A percentile compares a stretch with the other conserved stretches of the same genome.
These are phyloP conservation scores for Brassicogethes aeneus DNA, from an alignment of 2,888 invertebrate species.

Conservation along the genomic window DNA sequence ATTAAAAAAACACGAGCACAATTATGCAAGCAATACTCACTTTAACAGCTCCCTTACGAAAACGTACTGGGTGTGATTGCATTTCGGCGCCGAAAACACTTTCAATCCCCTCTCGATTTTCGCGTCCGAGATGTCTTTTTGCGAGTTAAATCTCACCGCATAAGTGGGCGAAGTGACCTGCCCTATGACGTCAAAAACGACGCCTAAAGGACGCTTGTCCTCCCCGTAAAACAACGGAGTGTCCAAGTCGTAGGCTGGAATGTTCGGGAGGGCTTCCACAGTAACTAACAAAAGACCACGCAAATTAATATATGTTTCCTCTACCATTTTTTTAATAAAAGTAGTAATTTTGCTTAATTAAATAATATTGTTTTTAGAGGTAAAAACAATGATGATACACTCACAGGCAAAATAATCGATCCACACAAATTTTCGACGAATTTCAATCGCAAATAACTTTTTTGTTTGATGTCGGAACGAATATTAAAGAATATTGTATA, in stretches of 20 bases:
- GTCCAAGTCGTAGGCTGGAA: conserved; percentile 76
- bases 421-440: too few species aligned
- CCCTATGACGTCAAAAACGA: conserved; percentile 88
- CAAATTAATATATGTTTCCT: too few species aligned
- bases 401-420: too few species aligned
- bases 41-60: conserved; percentile 63
- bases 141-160: conserved; percentile 80
- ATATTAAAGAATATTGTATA: too few species aligned
- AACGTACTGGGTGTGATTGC: conserved; percentile 65
- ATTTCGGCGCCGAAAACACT: conserved; percentile 78
- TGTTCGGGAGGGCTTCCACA: conserved; percentile 60
- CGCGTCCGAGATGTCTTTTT: conserved; percentile 61
- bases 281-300: conserved; percentile 56
- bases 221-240: conserved; percentile 55
- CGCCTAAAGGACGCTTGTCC: conserved; percentile 65
- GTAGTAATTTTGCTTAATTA: too few species aligned
- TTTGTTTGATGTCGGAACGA: too few species aligned
- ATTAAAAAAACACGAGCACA: too few species aligned
- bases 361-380: too few species aligned
- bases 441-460: too few species aligned
- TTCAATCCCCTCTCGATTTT: conserved; percentile 58
- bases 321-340: too few species aligned
- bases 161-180: conserved; percentile 78
- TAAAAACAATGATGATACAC: too few species aligned
- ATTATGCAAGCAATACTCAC: too few species aligned